Evolutionary conservation across 2,113 vertebrate genomes (phyloP).

Genomic region (Lipophrys pholis): DNA sequence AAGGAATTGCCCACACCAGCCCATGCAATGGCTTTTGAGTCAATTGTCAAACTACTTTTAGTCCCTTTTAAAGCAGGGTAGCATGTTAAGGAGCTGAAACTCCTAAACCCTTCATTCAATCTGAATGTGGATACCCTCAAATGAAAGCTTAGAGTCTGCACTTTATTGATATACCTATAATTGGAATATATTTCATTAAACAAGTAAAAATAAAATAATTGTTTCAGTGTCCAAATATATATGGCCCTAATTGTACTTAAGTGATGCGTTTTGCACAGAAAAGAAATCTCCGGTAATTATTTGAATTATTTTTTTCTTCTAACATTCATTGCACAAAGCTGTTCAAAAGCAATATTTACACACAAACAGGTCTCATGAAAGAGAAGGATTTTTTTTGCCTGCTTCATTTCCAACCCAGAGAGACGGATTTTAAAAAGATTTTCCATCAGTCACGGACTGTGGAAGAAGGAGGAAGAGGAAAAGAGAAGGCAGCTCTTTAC

Average conservation of each 20-base stretch:
- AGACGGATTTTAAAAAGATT: constrained; percentile 66
- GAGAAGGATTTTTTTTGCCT: constrained; percentile 49
- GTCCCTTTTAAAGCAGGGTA: background rate
- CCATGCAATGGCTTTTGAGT: background rate
- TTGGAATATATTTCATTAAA: too few species aligned
- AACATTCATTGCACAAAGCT: too few species aligned
- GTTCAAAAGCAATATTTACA: constrained; percentile 10
- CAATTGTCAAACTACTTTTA: background rate
- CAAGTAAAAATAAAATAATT: too few species aligned
- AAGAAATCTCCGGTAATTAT: background rate
- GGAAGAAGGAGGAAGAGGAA: constrained; percentile 24
- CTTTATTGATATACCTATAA: too few species aligned
- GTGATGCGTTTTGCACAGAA: background rate
- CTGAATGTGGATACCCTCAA: background rate
- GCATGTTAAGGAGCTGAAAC: background rate
- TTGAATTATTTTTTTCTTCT: too few species aligned
- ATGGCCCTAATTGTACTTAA: background rate
- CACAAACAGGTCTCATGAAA: constrained; percentile 42
- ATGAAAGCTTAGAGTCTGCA: background rate
- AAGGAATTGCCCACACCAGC: background rate
- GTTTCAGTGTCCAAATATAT: background rate
- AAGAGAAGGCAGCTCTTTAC: constrained; percentile 32
- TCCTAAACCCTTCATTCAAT: background rate
- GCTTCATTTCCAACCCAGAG: constrained; percentile 61
- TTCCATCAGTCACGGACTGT: constrained; percentile 40